These are phyloP conservation scores for Noctuana brunneofusca DNA, from an alignment of 2,888 invertebrate genomes.

Conservation along the genomic window DNA sequence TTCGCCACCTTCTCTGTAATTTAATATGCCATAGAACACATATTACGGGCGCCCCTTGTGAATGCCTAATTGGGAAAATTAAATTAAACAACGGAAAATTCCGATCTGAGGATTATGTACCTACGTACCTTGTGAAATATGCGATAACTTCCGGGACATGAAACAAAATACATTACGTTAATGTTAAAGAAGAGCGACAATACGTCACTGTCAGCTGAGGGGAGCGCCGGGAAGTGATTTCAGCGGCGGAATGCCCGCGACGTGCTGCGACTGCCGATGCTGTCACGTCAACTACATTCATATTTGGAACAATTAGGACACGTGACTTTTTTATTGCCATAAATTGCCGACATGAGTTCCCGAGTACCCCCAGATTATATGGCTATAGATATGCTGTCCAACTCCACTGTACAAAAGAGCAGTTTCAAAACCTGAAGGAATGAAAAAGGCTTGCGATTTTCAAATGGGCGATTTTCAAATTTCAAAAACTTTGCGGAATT, in stretches of 20 bases:
- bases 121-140: constrained; percentile 54
- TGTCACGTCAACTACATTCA: constrained; percentile 68
- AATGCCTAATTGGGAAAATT: constrained; percentile 28
- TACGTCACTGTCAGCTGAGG: constrained; percentile 75
- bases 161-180: constrained; percentile 79
- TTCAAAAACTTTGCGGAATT: not conserved
- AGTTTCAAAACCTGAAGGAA: not conserved
- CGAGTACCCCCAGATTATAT: not conserved
- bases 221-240: constrained; percentile 76
- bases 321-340: constrained; percentile 47
- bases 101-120: constrained; percentile 6
- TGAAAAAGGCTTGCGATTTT: not conserved
- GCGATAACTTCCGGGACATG: constrained; percentile 71
- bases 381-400: not conserved
- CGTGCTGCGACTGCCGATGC: constrained; percentile 69
- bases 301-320: constrained; percentile 70
- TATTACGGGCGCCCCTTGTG: constrained; percentile 29
- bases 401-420: not conserved
- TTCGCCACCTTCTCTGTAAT: not conserved
- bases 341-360: constrained; percentile 11
- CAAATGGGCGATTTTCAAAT: not conserved
- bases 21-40: not conserved
- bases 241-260: constrained; percentile 73
- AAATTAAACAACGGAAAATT: constrained; percentile 37
- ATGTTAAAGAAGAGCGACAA: constrained; percentile 78